These are phyloP conservation scores for Allacma fusca DNA, from an alignment of 2,888 invertebrate species.

Conservation along the genomic window DNA sequence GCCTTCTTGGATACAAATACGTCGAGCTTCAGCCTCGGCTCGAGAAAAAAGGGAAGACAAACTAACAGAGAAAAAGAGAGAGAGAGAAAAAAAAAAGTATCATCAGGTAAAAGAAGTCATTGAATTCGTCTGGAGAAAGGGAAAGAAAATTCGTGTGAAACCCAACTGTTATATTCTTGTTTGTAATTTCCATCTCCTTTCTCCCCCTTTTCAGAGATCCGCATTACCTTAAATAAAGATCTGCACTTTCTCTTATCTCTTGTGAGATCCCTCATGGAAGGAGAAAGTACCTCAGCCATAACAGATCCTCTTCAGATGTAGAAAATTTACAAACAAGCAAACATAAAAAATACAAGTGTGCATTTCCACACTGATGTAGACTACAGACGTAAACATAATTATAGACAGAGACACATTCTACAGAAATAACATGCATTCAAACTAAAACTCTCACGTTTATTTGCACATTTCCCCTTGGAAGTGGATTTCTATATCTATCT, in stretches of 20 bases:
- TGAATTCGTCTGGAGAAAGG: neutral
- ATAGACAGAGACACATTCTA: too few relatives aligned
- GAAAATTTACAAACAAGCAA: too few relatives aligned
- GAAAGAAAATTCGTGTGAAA: neutral
- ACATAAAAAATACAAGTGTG: too few relatives aligned
- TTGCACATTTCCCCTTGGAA: too few relatives aligned
- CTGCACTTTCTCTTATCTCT: neutral
- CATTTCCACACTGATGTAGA: too few relatives aligned
- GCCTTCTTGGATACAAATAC: neutral
- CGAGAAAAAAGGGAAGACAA: neutral
- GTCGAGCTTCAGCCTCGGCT: neutral
- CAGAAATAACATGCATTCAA: too few relatives aligned
- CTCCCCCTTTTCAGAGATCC: neutral
- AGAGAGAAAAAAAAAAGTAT: neutral
- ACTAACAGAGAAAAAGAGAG: neutral
- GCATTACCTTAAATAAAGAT: neutral
- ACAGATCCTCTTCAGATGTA: too few relatives aligned
- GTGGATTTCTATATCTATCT: too few relatives aligned
- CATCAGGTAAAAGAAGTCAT: slow-evolving; percentile 11
- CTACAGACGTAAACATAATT: too few relatives aligned
- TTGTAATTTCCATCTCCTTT: slow-evolving; percentile 19
- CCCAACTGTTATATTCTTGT: neutral
- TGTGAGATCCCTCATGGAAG: too few relatives aligned
- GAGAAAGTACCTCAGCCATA: too few relatives aligned
- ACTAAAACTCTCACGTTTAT: too few relatives aligned